phyloP scores from a whole-genome alignment of 2,888 invertebrate genomes.

The Drosophila cognata region DNA sequence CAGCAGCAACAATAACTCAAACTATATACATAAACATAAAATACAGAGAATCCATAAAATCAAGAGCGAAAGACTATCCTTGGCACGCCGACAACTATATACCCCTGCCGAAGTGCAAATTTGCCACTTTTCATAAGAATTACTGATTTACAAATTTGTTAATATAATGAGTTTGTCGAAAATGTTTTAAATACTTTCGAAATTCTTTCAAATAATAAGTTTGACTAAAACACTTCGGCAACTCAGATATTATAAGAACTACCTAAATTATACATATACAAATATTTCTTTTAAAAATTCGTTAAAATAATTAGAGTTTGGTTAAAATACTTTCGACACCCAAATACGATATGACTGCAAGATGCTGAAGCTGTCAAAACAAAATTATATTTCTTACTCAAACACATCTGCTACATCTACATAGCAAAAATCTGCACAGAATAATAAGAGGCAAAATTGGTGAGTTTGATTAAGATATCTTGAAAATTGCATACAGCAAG shows the following conservation, averaged over 20 bases:
- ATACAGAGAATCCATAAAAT: conserved; percentile 45
- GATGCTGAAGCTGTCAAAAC: neutral
- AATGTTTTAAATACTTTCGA: neutral
- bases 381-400: neutral
- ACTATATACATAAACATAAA: conserved; percentile 67
- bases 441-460: neutral
- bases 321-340: neutral
- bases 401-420: neutral
- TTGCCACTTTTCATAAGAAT: neutral
- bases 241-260: too few relatives aligned
- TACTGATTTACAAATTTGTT: neutral
- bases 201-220: neutral
- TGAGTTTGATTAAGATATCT: too few relatives aligned
- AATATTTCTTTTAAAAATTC: neutral
- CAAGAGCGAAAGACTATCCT: neutral
- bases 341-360: neutral
- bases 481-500: too few relatives aligned
- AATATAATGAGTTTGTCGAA: neutral
- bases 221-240: neutral
- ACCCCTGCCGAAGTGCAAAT: neutral
- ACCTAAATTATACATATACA: too few relatives aligned
- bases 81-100: neutral
- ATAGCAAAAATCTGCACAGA: neutral
- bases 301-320: neutral
- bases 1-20: conserved; percentile 37